phyloP scores from a whole-genome alignment of 2,797 vertebrate genomes.

The Sebastes hopkinsi region DNA sequence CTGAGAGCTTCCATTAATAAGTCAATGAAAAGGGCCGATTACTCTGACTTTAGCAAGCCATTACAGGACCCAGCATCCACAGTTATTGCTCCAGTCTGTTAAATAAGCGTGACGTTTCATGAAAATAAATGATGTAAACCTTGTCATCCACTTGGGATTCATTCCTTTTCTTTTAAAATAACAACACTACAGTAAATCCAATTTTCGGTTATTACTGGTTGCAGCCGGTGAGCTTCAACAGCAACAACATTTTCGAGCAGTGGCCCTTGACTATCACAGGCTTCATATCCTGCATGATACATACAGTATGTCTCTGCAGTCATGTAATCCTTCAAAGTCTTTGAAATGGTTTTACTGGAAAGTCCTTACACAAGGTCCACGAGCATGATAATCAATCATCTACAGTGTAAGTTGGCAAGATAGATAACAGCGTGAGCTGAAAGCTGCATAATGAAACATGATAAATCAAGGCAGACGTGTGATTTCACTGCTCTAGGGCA shows the following conservation, averaged over 20 bases:
- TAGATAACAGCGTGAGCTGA: conserved; percentile 28
- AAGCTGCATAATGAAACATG: conserved; percentile 37
- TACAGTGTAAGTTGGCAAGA: not conserved
- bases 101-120: not conserved
- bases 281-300: not conserved
- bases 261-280: not conserved
- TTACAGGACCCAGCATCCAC: conserved; percentile 7
- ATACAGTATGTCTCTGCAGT: not conserved
- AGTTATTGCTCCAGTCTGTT: conserved; percentile 21
- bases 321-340: conserved; percentile 22
- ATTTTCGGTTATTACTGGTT: not conserved
- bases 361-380: not conserved
- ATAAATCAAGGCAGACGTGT: conserved; percentile 34
- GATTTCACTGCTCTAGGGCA: not conserved
- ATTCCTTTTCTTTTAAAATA: conserved; percentile 8
- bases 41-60: conserved; percentile 7
- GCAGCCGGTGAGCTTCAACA: not conserved
- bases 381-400: conserved; percentile 30
- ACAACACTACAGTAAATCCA: not conserved
- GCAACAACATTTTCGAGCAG: not conserved
- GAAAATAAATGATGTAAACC: conserved; percentile 7
- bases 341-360: conserved; percentile 4
- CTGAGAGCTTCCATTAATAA: conserved; percentile 11
- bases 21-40: conserved; percentile 27
- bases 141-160: not conserved